phyloP scores from a whole-genome alignment of 2,797 vertebrate genomes.

The Macrochelys suwanniensis region DNA sequence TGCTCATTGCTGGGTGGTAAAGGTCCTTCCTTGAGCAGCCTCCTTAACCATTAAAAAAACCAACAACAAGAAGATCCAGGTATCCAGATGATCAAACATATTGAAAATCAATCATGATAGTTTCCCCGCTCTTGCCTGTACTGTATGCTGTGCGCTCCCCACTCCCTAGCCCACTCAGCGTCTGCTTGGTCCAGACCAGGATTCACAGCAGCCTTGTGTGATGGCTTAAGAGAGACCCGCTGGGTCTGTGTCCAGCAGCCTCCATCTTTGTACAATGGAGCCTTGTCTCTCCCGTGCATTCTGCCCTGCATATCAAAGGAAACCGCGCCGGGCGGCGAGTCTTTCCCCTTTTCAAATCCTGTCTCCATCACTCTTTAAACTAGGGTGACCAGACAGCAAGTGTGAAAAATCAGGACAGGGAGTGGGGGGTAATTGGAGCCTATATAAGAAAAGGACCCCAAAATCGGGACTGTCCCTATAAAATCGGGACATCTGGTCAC shows the following conservation, averaged over 20 bases:
- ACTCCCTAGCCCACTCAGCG: too few species aligned
- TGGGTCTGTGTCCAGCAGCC: background rate
- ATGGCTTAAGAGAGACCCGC: background rate
- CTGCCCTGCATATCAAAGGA: background rate
- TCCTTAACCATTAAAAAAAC: too few species aligned
- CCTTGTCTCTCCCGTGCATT: background rate
- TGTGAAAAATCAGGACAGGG: too few species aligned
- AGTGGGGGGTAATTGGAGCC: too few species aligned
- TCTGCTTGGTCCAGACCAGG: background rate
- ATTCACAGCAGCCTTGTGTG: background rate
- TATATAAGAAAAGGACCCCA: too few species aligned
- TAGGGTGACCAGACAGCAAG: too few species aligned
- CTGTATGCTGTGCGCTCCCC: too few species aligned
- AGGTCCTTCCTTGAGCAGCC: too few species aligned
- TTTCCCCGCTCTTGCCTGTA: background rate
- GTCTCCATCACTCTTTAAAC: background rate
- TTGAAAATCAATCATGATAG: background rate
- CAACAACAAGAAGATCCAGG: background rate
- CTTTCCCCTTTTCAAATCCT: background rate
- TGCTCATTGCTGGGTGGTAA: background rate
- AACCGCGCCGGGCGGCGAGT: background rate
- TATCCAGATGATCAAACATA: background rate
- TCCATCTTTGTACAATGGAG: background rate
- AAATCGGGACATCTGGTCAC: too few species aligned
- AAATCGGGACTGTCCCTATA: too few species aligned